These are phyloP conservation scores for Acanthurus tractus DNA, from an alignment of 2,797 vertebrate species.

Conservation along the genomic window DNA sequence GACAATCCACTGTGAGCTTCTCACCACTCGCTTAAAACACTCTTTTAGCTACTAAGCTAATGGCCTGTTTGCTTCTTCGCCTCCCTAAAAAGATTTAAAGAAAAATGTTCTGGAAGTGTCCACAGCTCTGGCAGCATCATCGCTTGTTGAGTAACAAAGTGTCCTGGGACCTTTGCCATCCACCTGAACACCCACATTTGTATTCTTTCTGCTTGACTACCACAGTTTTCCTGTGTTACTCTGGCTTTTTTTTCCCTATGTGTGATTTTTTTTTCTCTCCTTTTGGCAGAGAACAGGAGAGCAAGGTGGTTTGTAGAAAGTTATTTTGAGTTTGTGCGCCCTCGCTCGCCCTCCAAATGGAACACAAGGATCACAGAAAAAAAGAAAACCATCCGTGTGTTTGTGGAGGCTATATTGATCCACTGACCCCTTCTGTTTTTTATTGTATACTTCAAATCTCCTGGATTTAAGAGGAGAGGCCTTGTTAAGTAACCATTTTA, in stretches of 20 bases:
- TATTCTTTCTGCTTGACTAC: constrained; percentile 48
- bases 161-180: constrained; percentile 64
- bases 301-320: constrained; percentile 49
- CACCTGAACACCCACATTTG: constrained; percentile 71
- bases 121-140: constrained; percentile 49
- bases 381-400: constrained; percentile 13
- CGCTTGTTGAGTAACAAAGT: constrained; percentile 62
- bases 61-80: constrained; percentile 36
- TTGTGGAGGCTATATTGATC: constrained; percentile 35
- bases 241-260: constrained; percentile 20
- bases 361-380: constrained; percentile 18
- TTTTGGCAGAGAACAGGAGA: constrained; percentile 55
- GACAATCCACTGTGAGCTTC: constrained; percentile 39
- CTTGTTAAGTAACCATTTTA: not conserved
- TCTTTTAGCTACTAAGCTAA: constrained; percentile 25
- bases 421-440: constrained; percentile 15
- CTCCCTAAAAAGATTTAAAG: constrained; percentile 6
- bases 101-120: constrained; percentile 33
- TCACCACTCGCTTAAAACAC: constrained; percentile 26
- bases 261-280: constrained; percentile 8
- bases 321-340: constrained; percentile 63
- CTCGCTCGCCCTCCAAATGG: constrained; percentile 36
- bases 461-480: constrained; percentile 3
- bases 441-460: not conserved
- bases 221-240: constrained; percentile 38